Conservation (phyloP, 2,797 vertebrate genomes). For the Tenualosa thibaudeaui region DNA sequence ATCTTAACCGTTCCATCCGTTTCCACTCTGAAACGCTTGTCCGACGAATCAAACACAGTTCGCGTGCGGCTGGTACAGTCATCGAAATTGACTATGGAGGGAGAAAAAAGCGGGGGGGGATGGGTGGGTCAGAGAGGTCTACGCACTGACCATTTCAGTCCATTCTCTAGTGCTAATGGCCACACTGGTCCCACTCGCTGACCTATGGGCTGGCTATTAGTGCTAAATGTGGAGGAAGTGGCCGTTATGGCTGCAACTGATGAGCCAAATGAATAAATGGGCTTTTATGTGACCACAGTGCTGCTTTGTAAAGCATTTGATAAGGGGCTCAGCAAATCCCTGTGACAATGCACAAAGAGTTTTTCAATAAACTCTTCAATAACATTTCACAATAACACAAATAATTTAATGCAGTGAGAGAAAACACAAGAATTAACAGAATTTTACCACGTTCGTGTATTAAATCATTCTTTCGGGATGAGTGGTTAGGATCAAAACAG, state of each 20-base stretch:
- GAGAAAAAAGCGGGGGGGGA: too few relatives aligned
- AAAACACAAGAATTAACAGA: neutral
- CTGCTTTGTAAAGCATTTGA: conserved; percentile 20
- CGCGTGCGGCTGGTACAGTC: conserved; percentile 57
- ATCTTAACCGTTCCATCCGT: conserved; percentile 61
- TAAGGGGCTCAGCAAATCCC: neutral
- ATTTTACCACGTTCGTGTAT: neutral
- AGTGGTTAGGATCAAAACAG: neutral
- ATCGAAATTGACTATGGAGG: conserved; percentile 62
- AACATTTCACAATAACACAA: neutral
- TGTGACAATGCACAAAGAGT: neutral
- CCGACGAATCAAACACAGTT: conserved; percentile 45
- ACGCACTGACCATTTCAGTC: neutral
- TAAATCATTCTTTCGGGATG: neutral
- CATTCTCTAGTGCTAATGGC: neutral
- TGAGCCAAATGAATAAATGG: conserved; percentile 21
- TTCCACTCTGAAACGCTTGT: conserved; percentile 58
- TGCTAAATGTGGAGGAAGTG: neutral
- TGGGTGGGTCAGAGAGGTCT: neutral
- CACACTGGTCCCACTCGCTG: neutral
- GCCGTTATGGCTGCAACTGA: neutral
- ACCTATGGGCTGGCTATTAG: neutral
- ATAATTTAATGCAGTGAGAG: neutral
- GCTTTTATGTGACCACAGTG: neutral
- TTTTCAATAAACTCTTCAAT: neutral